Conservation (phyloP, 2,113 vertebrate genomes). For the Festucalex cinctus region DNA sequence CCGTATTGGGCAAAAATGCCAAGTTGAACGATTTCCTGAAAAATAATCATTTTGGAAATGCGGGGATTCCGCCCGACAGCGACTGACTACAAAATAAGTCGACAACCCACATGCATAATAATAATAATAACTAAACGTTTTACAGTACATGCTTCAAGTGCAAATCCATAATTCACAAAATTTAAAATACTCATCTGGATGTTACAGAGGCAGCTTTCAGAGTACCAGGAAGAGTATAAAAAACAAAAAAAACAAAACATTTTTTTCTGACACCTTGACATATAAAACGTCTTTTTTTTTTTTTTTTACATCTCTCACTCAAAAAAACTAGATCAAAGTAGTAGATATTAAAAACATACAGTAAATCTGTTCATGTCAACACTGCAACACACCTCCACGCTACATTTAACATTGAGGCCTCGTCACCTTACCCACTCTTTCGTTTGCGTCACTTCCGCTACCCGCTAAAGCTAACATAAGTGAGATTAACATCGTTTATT, state of each 20-base stretch:
- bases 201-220: slow-evolving; percentile 27
- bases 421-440: not conserved
- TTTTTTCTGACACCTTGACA: slow-evolving; percentile 13
- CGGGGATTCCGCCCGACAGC: not conserved
- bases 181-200: slow-evolving; percentile 5
- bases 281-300: not conserved
- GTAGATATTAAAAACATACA: not conserved
- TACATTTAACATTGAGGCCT: not conserved
- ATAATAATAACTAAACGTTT: slow-evolving; percentile 10
- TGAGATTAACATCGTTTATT: not conserved
- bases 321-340: not conserved
- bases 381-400: not conserved
- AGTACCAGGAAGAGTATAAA: slow-evolving; percentile 44
- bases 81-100: not conserved
- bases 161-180: slow-evolving; percentile 46
- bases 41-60: not conserved
- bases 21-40: not conserved
- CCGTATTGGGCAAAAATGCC: not conserved
- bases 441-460: not conserved
- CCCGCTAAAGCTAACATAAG: not conserved
- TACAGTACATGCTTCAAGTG: slow-evolving; percentile 64
- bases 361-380: slow-evolving; percentile 1
- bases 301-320: not conserved
- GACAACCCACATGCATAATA: not conserved
- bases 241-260: slow-evolving; percentile 14